Conservation (phyloP, 2,888 invertebrate species). For the Xanthia icteritia region DNA sequence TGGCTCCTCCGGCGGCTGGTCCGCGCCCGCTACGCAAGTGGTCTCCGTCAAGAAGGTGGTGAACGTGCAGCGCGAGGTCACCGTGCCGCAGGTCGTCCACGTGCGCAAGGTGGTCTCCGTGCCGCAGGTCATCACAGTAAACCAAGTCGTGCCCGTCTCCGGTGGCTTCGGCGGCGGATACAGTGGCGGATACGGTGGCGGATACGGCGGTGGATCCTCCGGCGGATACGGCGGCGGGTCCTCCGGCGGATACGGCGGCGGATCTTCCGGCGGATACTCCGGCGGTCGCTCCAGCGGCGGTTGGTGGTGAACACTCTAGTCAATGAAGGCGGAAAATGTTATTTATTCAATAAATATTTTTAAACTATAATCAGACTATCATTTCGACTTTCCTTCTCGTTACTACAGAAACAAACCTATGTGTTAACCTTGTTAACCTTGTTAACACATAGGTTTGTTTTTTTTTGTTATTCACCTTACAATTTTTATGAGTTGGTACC, state of each 20-base stretch:
- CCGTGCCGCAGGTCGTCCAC: constrained; percentile 72
- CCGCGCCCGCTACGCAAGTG: constrained; percentile 68
- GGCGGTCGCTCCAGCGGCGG: constrained; percentile 47
- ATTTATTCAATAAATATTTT: constrained; percentile 35
- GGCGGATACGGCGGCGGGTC: constrained; percentile 31
- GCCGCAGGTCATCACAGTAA: constrained; percentile 78
- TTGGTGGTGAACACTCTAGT: constrained; percentile 64
- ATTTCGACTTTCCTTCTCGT: too few relatives aligned
- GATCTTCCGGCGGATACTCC: constrained; percentile 19
- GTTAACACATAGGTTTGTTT: too few relatives aligned
- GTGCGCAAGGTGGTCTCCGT: constrained; percentile 78
- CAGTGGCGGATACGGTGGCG: constrained; percentile 43
- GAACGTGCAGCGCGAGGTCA: constrained; percentile 73
- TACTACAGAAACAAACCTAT: too few relatives aligned
- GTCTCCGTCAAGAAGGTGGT: constrained; percentile 73
- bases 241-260: constrained; percentile 23
- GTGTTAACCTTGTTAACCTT: too few relatives aligned
- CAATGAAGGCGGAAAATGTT: constrained; percentile 7
- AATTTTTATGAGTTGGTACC: too few relatives aligned
- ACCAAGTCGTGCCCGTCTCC: constrained; percentile 72
- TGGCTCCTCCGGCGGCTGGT: constrained; percentile 5
- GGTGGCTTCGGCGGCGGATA: constrained; percentile 44
- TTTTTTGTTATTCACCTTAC: too few relatives aligned
- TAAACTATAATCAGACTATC: too few relatives aligned
- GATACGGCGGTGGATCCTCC: constrained; percentile 40